These are phyloP conservation scores for Lasioglossum malachurum DNA, from an alignment of 2,888 invertebrate genomes.

Conservation along the genomic window DNA sequence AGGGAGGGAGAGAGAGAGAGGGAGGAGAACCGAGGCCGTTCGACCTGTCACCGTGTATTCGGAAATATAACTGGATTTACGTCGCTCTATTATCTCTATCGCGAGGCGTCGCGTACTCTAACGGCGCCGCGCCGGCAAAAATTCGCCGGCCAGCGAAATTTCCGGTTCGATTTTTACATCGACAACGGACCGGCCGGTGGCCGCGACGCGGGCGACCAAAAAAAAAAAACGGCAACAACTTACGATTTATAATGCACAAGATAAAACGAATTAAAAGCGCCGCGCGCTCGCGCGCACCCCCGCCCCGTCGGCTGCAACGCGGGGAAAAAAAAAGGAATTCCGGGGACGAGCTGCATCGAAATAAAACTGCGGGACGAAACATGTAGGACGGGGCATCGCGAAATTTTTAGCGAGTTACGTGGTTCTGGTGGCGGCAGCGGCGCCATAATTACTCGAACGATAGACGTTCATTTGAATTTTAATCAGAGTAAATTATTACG, in stretches of 20 bases:
- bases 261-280: slow-evolving; percentile 63
- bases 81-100: slow-evolving; percentile 63
- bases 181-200: slow-evolving; percentile 43
- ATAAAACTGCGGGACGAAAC: slow-evolving; percentile 52
- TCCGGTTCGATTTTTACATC: slow-evolving; percentile 60
- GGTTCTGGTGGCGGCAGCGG: neutral
- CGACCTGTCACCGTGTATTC: slow-evolving; percentile 62
- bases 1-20: neutral
- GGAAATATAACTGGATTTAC: slow-evolving; percentile 63
- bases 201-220: neutral
- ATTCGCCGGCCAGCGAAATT: slow-evolving; percentile 44
- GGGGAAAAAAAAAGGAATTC: slow-evolving; percentile 38
- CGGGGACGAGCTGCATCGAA: slow-evolving; percentile 40
- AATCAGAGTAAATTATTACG: slow-evolving; percentile 13
- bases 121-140: slow-evolving; percentile 45
- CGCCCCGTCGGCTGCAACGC: neutral
- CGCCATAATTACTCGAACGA: slow-evolving; percentile 40
- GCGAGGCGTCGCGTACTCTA: slow-evolving; percentile 39
- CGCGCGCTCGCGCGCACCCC: neutral
- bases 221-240: slow-evolving; percentile 53
- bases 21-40: slow-evolving; percentile 13
- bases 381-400: slow-evolving; percentile 7
- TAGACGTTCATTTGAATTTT: slow-evolving; percentile 21
- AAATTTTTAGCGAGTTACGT: slow-evolving; percentile 3
- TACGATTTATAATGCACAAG: slow-evolving; percentile 63